Evolutionary conservation across 2,113 vertebrate species (phyloP), one percentile per base, ranked within the genome.

Genomic region (Trematomus loennbergii): DNA sequence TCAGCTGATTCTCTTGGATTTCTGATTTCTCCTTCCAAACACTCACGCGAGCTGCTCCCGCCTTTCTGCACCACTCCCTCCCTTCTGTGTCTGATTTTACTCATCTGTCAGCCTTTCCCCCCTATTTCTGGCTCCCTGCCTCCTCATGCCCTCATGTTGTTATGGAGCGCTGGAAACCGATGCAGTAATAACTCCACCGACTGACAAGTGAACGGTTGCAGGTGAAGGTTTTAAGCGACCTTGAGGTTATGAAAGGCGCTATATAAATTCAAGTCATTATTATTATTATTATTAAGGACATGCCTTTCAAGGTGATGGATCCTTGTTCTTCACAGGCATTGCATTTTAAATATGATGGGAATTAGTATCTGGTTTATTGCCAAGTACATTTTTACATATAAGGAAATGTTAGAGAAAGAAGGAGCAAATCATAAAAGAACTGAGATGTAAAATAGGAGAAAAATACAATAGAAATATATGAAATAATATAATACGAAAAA

Each of bases 1-100:
- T 72, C 59, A 84, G 86, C 79, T 4, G 80, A 81, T 74, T 84
- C 81, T 80, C 84, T 81, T 88, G 85, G 85, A 82, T 92, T 91
- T 88, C 86, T 89, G 88, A 82, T 92, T 91, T 88, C 86, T 89
- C 87, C 88, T 75, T 78, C 61, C 75, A 22, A 68, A 60, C 67
- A 58, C 52, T 43, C 69, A 22, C 69, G 52, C 71, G 45, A 84
- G 88, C 91, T 82, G 90, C 84, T 93, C 83, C 86, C 82, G 79
- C 83, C 76, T 88, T 79, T 81, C 78, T 88, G 81, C 64, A 80
- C 92, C 91, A 90, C 91, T 91, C 91, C 92, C 90, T 90, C 85
- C 66, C 53, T 43, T 84, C 82, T 86, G 65, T 85, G 78, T 76
- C 78, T 86, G 78, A 82, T 84, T 92, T 74, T 29, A 69, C 86